Percentiles rank a stretch among this genome's conserved stretches.
phyloP scores from a whole-genome alignment of 2,113 vertebrate genomes.

The Cheilinus undulatus region DNA sequence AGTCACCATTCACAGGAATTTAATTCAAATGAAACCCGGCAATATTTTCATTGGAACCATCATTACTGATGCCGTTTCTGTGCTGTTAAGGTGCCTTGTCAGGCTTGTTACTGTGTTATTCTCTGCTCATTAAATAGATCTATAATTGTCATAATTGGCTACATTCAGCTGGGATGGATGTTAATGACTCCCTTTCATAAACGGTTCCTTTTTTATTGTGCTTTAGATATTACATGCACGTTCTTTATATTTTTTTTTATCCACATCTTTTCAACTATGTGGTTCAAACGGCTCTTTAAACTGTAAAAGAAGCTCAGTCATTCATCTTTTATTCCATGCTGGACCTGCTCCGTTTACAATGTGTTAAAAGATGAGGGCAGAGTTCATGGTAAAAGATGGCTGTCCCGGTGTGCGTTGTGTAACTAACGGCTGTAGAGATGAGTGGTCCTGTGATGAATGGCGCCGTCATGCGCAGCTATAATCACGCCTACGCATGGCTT shows the following conservation, averaged over 20 bases:
- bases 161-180: conserved; percentile 40
- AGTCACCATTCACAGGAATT: background rate
- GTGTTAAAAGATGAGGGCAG: conserved; percentile 69
- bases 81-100: conserved; percentile 2
- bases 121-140: conserved; percentile 34
- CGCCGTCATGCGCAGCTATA: conserved; percentile 80
- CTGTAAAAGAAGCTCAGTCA: conserved; percentile 22
- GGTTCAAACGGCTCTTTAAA: background rate
- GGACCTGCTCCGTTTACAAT: conserved; percentile 51
- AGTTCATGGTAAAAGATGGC: conserved; percentile 72
- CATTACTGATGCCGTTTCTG: conserved; percentile 14
- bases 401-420: conserved; percentile 71
- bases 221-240: background rate
- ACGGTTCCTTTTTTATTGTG: conserved; percentile 17
- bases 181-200: conserved; percentile 22
- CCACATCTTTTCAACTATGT: background rate
- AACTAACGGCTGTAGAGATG: conserved; percentile 79
- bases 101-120: conserved; percentile 27
- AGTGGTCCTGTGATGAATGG: conserved; percentile 85
- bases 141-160: conserved; percentile 53
- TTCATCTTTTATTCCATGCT: conserved; percentile 39
- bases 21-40: conserved; percentile 5
- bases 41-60: conserved; percentile 23
- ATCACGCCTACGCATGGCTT: conserved; percentile 85
- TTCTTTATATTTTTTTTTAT: conserved; percentile 8